Base-by-base conservation (phyloP, 2,888 invertebrate genomes). In the Andricus curvator region DNA sequence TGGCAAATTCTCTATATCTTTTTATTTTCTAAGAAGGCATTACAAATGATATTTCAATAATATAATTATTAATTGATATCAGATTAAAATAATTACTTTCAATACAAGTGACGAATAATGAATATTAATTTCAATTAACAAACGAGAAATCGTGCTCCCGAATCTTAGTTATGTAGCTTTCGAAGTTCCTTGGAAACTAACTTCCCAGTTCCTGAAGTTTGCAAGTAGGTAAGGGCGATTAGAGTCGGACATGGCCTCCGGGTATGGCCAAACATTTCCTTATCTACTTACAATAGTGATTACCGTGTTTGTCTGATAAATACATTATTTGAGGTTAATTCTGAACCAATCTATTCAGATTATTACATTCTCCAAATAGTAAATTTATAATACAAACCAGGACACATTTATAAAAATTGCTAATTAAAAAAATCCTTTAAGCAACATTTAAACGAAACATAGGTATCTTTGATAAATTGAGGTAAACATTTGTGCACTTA, bases 161-260 rank as follows among this genome's bases (percentile, higher is more conserved):
- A 51, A 51, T 48, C 60, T 56, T 44, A 68, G 29, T 56, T 37
- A 37, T 37, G 37, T 70, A 51, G 51, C 29, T 70, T 70, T 25
- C 51, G 0, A 70, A 51, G 48, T 70, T 68, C 44, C 25, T 25
- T 29, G 70, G 29, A 70, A 48, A 79, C 65, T 70, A 68, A 62
- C 17, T 22, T 33, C 60, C 22, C n/a, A 56, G 68, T 56, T 20
- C 8, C 5, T 62, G 13, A 37, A 25, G 29, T 74, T 25, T 17
- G 29, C 37, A 74, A 74, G 62, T 78, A 78, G 66, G 33, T 74
- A 51, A 29, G 64, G 44, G 44, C 62, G 29, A 74, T 79, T 70
- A 70, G 62, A 79, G 70, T 64, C 70, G 74, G 79, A 62, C 48
- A 48, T 41, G 60, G 25, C 48, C 74, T 64, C 20, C 41, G 79